phyloP scores from a whole-genome alignment of 2,888 invertebrate genomes.

The Andrena minutula region DNA sequence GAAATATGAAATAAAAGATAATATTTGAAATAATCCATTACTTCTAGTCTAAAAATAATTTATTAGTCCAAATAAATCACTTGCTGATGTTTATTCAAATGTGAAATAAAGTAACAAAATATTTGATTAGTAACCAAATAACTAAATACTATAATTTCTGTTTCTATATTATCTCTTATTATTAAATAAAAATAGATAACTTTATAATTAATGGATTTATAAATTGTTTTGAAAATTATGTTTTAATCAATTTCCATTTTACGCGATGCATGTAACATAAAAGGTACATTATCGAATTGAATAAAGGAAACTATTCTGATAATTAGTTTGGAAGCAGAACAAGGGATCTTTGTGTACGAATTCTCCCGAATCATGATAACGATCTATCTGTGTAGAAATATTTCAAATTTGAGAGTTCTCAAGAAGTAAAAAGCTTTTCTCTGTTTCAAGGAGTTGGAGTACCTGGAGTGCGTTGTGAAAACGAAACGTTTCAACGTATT shows the following conservation, averaged over 20 bases:
- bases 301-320: background rate
- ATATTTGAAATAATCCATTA: too few relatives aligned
- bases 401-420: slow-evolving; percentile 52
- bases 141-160: too few relatives aligned
- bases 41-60: too few relatives aligned
- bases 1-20: too few relatives aligned
- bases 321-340: background rate
- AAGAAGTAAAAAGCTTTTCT: slow-evolving; percentile 57
- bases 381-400: slow-evolving; percentile 38
- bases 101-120: too few relatives aligned
- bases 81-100: too few relatives aligned
- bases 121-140: too few relatives aligned
- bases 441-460: slow-evolving; percentile 54
- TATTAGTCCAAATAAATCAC: too few relatives aligned
- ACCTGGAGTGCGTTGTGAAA: slow-evolving; percentile 52
- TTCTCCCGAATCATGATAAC: background rate
- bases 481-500: slow-evolving; percentile 51
- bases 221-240: background rate
- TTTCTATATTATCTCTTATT: too few relatives aligned
- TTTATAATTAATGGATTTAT: too few relatives aligned
- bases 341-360: background rate
- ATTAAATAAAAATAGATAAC: too few relatives aligned
- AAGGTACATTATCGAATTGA: background rate
- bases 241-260: background rate
- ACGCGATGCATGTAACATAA: background rate